Base-by-base conservation (phyloP, 2,113 vertebrate genomes). In the Puntigrus tetrazona region DNA sequence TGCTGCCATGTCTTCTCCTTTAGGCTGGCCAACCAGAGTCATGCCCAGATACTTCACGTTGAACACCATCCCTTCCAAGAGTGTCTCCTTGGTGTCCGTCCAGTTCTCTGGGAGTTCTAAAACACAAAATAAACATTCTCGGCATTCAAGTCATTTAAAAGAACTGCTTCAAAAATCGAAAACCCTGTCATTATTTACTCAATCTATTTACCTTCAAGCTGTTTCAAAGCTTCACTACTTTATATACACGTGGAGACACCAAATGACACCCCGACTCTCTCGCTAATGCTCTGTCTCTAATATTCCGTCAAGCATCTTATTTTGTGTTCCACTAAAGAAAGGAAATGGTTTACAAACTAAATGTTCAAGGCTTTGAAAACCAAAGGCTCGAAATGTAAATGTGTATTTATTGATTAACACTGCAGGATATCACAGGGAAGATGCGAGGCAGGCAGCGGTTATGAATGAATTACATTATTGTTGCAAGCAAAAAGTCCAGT, bases 1-100 rank as follows among this genome's bases (percentile, higher is more conserved):
- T 0, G 96, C 94, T 2, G 96, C 96, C 96, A 97, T 97, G 87
- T 96, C 96, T 87, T 97, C 96, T 89, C 96, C 96, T 93, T 97
- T 97, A 63, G 96, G 96, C 76, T 96, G 95, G 45, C 95, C 96
- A 74, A 97, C 96, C 88, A 97, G 90, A 0, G 96, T 97, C 96
- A 97, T 97, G 34, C 96, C 96, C 78, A 97, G 90, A 85, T 97
- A 97, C 85, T 97, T 97, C 27, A 97, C 93, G 0, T 95, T 95
- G 89, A 97, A 97, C 79, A 94, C 94, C 94, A 97, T 96, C n/a
- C 96, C 96, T 82, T 97, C 96, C 84, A 96, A 90, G 67, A 97
- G 92, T 0, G 96, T 96, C 89, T 97, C 96, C 83, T 96, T 96
- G 69, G 96, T 96, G 85, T 97, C 96, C 0, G 95, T 94, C 95